Evolutionary conservation across 2,797 vertebrate genomes (phyloP).

Genomic region (Leuciscus waleckii): DNA sequence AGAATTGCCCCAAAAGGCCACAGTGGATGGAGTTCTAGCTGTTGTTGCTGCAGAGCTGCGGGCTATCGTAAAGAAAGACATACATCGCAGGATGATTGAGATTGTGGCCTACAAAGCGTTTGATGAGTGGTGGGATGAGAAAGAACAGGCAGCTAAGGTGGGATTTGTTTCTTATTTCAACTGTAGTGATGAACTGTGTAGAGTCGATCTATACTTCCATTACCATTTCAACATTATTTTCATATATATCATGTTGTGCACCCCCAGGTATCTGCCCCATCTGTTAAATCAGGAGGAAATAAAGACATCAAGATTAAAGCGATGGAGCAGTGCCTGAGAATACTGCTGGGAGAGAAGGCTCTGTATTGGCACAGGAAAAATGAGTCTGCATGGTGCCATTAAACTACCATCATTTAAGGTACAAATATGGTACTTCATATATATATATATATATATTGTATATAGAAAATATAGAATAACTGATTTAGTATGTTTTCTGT

Average conservation of each 20-base stretch:
- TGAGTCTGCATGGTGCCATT: slow-evolving; percentile 82
- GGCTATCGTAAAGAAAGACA: slow-evolving; percentile 92
- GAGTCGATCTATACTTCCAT: slow-evolving; percentile 16
- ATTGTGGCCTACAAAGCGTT: slow-evolving; percentile 91
- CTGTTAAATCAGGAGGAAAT: slow-evolving; percentile 82
- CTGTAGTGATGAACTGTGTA: neutral
- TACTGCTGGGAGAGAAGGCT: slow-evolving; percentile 81
- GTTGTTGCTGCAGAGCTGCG: slow-evolving; percentile 89
- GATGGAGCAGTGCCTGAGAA: slow-evolving; percentile 84
- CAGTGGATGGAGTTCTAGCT: slow-evolving; percentile 87
- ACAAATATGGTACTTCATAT: neutral
- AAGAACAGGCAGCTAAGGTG: slow-evolving; percentile 89
- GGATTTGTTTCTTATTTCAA: slow-evolving; percentile 15
- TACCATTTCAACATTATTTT: slow-evolving; percentile 16
- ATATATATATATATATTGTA: too few relatives aligned
- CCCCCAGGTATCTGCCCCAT: slow-evolving; percentile 77
- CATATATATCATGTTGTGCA: neutral
- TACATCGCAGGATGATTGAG: slow-evolving; percentile 92
- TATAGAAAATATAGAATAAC: neutral
- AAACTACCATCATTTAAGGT: slow-evolving; percentile 96
- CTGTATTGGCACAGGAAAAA: slow-evolving; percentile 70
- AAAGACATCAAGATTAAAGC: slow-evolving; percentile 80
- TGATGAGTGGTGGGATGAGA: slow-evolving; percentile 94
- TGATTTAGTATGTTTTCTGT: neutral
- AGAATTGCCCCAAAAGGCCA: slow-evolving; percentile 85